Conservation (phyloP, 1,140 invertebrate genomes). For the Rhopalosiphum padi region DNA sequence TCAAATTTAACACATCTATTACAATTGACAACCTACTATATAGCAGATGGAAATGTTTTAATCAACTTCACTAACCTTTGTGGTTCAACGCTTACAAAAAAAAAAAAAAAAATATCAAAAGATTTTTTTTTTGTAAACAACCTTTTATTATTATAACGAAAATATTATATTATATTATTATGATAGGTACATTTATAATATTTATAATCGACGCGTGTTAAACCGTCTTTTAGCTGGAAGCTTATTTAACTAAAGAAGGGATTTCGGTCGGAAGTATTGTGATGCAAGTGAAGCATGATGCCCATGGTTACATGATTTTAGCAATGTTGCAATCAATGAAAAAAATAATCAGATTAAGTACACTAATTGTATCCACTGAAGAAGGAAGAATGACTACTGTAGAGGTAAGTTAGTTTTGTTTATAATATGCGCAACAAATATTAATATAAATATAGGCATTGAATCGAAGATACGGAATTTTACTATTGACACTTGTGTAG, state of each 20-base stretch:
- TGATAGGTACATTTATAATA: neutral
- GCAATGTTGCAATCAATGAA: constrained; percentile 57
- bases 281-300: constrained; percentile 54
- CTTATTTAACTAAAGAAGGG: constrained; percentile 50
- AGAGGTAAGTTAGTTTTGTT: constrained; percentile 18
- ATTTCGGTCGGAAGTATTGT: constrained; percentile 57
- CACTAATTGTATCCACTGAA: constrained; percentile 20
- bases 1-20: neutral
- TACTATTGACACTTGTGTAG: neutral
- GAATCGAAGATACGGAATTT: neutral
- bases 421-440: neutral
- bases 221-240: constrained; percentile 38
- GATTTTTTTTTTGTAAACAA: too few species aligned
- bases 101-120: neutral
- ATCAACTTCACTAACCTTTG: neutral
- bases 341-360: constrained; percentile 46
- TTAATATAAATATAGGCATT: neutral
- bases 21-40: neutral
- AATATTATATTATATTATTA: neutral
- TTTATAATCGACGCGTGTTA: neutral
- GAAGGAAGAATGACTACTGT: constrained; percentile 42
- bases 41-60: neutral
- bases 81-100: neutral
- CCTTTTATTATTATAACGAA: neutral
- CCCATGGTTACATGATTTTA: constrained; percentile 59